A percentile compares a stretch with the other conserved stretches of the same genome.
phyloP scores from a whole-genome alignment of 2,113 vertebrate species.

The Sinocyclocheilus anophthalmus region DNA sequence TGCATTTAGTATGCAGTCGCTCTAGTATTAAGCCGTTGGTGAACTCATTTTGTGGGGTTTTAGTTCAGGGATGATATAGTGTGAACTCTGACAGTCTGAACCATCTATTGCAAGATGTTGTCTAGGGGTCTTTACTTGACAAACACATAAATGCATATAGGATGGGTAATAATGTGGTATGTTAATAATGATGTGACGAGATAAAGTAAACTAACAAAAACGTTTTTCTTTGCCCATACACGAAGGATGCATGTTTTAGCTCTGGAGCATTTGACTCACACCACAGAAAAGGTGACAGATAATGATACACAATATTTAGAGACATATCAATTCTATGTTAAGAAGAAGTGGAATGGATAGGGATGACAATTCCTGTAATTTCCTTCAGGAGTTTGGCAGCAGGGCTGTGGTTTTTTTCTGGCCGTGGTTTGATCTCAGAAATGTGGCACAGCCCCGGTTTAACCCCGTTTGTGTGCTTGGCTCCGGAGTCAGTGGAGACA shows the following conservation, averaged over 20 bases:
- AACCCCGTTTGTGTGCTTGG: conserved; percentile 31
- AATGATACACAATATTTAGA: no score
- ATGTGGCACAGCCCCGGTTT: not conserved
- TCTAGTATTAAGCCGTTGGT: not conserved
- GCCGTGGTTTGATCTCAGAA: conserved; percentile 16
- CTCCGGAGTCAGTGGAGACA: conserved; percentile 53
- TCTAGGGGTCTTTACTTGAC: no score
- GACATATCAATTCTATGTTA: no score
- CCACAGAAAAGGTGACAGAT: no score
- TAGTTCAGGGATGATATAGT: not conserved
- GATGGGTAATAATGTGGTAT: no score
- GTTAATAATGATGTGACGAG: no score
- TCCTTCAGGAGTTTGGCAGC: conserved; percentile 15
- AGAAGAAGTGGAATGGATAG: no score
- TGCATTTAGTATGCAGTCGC: not conserved
- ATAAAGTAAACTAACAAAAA: no score
- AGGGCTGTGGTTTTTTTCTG: conserved; percentile 46
- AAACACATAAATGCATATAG: no score
- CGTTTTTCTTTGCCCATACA: no score
- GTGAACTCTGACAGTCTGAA: conserved; percentile 4
- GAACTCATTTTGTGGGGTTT: not conserved
- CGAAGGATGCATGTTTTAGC: no score
- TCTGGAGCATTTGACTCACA: no score
- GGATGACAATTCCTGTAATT: not conserved
- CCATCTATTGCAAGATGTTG: not conserved